These are phyloP conservation scores for Sarcophaga subvicina DNA, from an alignment of 2,888 invertebrate genomes.

Conservation along the genomic window DNA sequence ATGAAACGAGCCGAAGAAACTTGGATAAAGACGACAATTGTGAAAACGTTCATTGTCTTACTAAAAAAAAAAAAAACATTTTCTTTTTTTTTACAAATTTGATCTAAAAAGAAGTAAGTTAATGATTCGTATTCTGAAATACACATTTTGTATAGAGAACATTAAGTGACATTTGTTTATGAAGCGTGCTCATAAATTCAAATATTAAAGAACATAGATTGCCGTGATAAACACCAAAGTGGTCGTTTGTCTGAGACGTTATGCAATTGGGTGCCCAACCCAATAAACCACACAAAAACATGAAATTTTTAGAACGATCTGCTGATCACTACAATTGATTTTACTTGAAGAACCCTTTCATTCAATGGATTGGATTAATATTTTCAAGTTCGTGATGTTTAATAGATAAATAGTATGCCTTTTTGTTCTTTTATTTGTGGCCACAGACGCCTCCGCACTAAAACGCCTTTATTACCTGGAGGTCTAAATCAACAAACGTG, in stretches of 20 bases:
- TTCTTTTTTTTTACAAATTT: background rate
- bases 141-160: background rate
- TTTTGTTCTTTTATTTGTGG: slow-evolving; percentile 35
- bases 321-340: slow-evolving; percentile 61
- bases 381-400: slow-evolving; percentile 52
- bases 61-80: too few species aligned
- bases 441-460: slow-evolving; percentile 66
- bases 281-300: slow-evolving; percentile 32
- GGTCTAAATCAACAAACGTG: slow-evolving; percentile 57
- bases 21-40: background rate
- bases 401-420: slow-evolving; percentile 4
- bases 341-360: slow-evolving; percentile 20
- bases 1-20: background rate
- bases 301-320: slow-evolving; percentile 22
- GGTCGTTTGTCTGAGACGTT: slow-evolving; percentile 23
- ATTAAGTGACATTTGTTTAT: slow-evolving; percentile 1
- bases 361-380: slow-evolving; percentile 14
- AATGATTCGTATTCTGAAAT: slow-evolving; percentile 14
- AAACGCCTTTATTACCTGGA: slow-evolving; percentile 65
- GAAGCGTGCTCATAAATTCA: slow-evolving; percentile 64
- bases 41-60: too few species aligned
- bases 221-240: slow-evolving; percentile 39
- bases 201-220: slow-evolving; percentile 47
- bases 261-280: slow-evolving; percentile 24
- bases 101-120: too few species aligned